Evolutionary conservation across 2,888 invertebrate species (phyloP), one percentile per base, ranked within the genome.

Genomic region (Cinara cedri): DNA sequence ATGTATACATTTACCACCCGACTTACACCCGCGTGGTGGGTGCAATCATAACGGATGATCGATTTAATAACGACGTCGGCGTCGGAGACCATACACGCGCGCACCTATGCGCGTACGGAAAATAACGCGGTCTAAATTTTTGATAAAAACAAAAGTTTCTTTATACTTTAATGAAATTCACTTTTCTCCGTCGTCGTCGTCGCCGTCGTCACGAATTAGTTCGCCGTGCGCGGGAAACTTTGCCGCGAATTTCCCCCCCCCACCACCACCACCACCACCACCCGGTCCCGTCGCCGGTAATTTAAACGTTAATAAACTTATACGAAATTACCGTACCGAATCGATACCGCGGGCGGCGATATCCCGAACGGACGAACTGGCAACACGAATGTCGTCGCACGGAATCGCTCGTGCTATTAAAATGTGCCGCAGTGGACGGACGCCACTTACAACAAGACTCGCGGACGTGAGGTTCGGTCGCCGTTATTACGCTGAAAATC

Each of bases 271-370:
- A n/a, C n/a, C n/a, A n/a, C n/a, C n/a, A n/a, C n/a, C n/a, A n/a
- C n/a, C n/a, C 46, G 16, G 6, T 51, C 9, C 34, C 34, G 3
- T 51, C 42, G 34, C 16, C 42, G 19, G 34, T 51, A 51, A 54
- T 54, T 34, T 34, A 4, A 46, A 42, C 74, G 74, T 74, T 74
- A 74, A 74, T 74, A 63, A 34, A 63, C 63, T 74, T 42, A n/a
- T n/a, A 51, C 51, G 34, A 51, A 74, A 74, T 63, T 74, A 34
- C 74, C 24, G 42, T 74, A 51, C 51, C 21, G 6, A 63, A 63
- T 51, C 74, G 34, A 63, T 72, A 70, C 14, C 34, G 54, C 16
- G 21, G 34, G 19, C 8, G 19, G 21, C 6, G 42, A 46, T n/a
- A n/a, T n/a, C n/a, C 46, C 46, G 46, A 46, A 1, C 13, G 2